Evolutionary conservation across 1,140 invertebrate genomes (phyloP), one percentile per base, ranked within the genome.

Genomic region (Nymphalis io): DNA sequence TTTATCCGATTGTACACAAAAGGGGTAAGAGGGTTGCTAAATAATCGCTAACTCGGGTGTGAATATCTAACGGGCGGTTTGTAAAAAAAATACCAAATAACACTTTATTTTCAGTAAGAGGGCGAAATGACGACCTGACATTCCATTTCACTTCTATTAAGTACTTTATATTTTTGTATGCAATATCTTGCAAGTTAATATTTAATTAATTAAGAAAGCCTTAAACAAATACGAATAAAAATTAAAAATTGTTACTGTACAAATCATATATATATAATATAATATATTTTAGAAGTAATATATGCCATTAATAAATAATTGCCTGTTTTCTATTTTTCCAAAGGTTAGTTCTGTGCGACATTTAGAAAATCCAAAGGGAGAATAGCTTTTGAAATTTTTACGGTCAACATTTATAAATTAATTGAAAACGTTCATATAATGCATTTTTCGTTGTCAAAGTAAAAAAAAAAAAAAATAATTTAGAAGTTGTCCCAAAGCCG

Each of bases 31-130:
- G 76, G 70, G 48, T 76, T 73, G 74, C 48, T 59, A 78, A 76
- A 68, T 72, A 79, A 86, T 85, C 80, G 82, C n/a, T 68, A 70
- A 80, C 73, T 82, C 83, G 72, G 79, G 74, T 81, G 84, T 81
- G 71, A 83, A 87, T 84, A 85, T 87, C 83, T 78, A 44, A 60
- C 62, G 33, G 72, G 62, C 58, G 64, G 73, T 65, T 75, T 77
- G 77, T 65, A 80, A 83, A 70, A 33, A 63, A 71, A 81, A 83
- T 78, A 81, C 69, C 69, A 73, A 79, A 81, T 75, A 81, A 78
- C 75, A 78, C 74, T 81, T 74, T 75, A 73, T 71, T 53, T 53
- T 67, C 20, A 33, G 27, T 8, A 60, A 62, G 63, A 71, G 67
- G 75, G 76, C 70, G 76, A 65, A 60, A 51, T 48, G 67, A 48